These are phyloP conservation scores for Parauchenoglanis punctatus DNA, from an alignment of 2,797 vertebrate species.

Conservation along the genomic window DNA sequence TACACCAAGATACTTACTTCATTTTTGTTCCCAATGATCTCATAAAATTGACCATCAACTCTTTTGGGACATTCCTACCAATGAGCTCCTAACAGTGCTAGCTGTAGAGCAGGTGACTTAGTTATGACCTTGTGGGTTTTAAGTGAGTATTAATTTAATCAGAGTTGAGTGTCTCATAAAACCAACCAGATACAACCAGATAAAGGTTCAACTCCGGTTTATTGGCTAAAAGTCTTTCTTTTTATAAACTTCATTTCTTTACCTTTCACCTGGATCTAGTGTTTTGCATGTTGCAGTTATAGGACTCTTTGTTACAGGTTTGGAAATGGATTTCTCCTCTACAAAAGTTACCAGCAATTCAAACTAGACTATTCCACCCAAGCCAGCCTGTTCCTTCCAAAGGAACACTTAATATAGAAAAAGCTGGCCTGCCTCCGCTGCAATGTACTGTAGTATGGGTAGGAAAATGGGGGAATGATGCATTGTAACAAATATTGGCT, in stretches of 20 bases:
- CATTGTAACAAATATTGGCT: background rate
- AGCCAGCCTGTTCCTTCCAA: background rate
- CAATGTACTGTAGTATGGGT: constrained; percentile 33
- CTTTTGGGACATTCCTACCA: background rate
- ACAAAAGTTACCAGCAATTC: background rate
- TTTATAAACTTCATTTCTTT: background rate
- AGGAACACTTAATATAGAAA: background rate
- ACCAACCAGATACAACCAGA: background rate
- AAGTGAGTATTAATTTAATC: background rate
- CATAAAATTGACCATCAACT: background rate
- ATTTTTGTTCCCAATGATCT: background rate
- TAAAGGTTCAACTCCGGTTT: background rate
- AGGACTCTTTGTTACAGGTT: background rate
- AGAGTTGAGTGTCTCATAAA: background rate
- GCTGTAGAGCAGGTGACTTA: background rate
- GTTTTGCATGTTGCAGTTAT: background rate
- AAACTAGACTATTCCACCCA: background rate
- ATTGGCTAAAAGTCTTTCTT: background rate
- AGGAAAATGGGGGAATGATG: background rate
- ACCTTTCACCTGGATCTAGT: background rate
- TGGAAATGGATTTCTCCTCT: background rate
- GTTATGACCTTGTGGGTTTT: background rate
- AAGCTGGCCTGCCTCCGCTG: background rate
- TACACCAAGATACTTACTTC: background rate
- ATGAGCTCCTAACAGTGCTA: background rate